These are phyloP conservation scores for Episyrphus balteatus DNA, from an alignment of 1,140 invertebrate genomes.

Conservation along the genomic window DNA sequence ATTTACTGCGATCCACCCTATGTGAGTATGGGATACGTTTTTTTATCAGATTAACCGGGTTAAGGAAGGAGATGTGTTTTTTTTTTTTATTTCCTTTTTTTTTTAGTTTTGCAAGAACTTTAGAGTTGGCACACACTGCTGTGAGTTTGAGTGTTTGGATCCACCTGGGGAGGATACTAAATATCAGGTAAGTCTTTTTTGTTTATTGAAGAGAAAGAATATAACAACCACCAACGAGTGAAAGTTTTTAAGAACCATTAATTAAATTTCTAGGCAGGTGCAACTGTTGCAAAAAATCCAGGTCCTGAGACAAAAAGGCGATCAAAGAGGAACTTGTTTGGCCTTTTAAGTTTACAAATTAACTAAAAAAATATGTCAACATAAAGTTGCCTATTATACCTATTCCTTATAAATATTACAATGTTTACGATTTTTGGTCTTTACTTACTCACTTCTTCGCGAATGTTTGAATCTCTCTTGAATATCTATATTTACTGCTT, in stretches of 20 bases:
- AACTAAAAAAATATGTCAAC: no score
- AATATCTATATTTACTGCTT: no score
- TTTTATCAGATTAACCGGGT: background rate
- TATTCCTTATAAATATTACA: no score
- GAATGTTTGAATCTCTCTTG: no score
- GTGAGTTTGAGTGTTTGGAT: constrained; percentile 65
- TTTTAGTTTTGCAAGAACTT: constrained; percentile 63
- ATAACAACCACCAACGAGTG: no score
- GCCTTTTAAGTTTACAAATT: no score
- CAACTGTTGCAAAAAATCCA: background rate
- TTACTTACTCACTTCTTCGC: no score
- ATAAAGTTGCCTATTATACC: no score
- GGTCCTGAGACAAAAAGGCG: no score
- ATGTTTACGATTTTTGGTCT: no score
- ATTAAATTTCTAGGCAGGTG: background rate
- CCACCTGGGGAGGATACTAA: constrained; percentile 48
- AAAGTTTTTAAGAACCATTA: background rate
- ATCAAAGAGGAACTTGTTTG: no score
- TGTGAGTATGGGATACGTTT: constrained; percentile 43
- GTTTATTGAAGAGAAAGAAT: no score
- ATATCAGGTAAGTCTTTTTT: constrained; percentile 35
- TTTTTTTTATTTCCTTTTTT: background rate
- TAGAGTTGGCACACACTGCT: constrained; percentile 60
- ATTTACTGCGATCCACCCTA: constrained; percentile 77
- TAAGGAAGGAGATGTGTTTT: background rate